These are phyloP conservation scores for Pterocles burchelli DNA, from an alignment of 2,113 vertebrate genomes.

Conservation along the genomic window DNA sequence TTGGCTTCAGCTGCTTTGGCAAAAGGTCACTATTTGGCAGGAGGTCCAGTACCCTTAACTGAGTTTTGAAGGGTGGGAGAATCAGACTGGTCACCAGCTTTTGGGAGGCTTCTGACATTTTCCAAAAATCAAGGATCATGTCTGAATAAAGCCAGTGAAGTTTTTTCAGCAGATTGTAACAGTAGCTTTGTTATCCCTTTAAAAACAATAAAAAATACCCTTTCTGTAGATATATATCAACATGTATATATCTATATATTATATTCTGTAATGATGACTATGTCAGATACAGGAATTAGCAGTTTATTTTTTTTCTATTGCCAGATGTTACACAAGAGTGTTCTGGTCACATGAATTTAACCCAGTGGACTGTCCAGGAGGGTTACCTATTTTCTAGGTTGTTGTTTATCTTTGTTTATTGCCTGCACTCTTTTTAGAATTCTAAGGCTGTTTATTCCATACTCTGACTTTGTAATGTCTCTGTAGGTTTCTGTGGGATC, in stretches of 20 bases:
- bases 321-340: neutral
- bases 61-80: neutral
- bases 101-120: neutral
- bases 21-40: neutral
- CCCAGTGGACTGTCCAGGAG: neutral
- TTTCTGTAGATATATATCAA: neutral
- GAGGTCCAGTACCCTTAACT: neutral
- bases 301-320: neutral
- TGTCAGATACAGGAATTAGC: neutral
- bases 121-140: neutral
- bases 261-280: too few species aligned
- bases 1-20: neutral
- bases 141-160: neutral
- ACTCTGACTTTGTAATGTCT: neutral
- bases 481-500: neutral
- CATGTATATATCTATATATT: too few species aligned
- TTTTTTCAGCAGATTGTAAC: neutral
- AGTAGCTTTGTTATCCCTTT: neutral
- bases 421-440: neutral
- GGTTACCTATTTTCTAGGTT: neutral
- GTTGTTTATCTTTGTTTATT: neutral
- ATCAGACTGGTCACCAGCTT: neutral
- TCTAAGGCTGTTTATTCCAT: neutral
- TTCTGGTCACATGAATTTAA: neutral
- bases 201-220: neutral